These are phyloP conservation scores for Helogale parvula DNA, from an alignment of 2,113 vertebrate genomes.

Conservation along the genomic window DNA sequence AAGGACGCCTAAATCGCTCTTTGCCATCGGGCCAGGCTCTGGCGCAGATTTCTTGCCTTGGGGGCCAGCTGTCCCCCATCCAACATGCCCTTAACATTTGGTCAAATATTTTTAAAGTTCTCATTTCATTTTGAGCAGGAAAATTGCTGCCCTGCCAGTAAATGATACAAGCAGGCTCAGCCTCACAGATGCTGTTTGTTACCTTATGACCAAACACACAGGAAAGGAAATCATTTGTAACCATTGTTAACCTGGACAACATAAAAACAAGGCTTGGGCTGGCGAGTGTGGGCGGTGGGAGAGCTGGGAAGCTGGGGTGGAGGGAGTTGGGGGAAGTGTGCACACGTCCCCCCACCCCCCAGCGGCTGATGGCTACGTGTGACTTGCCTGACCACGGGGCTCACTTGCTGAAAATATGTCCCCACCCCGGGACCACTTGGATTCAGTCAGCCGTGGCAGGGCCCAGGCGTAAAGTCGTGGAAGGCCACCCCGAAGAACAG, in stretches of 20 bases:
- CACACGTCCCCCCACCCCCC: not conserved
- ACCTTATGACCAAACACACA: too few relatives aligned
- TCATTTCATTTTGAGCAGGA: not conserved
- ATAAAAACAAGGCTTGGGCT: fast-evolving
- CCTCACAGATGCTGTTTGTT: not conserved
- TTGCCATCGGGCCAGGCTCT: not conserved
- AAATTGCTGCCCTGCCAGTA: not conserved
- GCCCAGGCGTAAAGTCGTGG: not conserved
- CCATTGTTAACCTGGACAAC: not conserved
- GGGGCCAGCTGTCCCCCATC: not conserved
- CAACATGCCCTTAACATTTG: not conserved
- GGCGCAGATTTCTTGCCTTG: not conserved
- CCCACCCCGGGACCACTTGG: not conserved
- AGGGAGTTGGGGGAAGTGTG: too few relatives aligned
- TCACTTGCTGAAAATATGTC: not conserved
- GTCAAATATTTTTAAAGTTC: not conserved
- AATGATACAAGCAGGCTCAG: not conserved
- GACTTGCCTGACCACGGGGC: not conserved
- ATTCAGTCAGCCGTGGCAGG: not conserved
- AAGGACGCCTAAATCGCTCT: not conserved
- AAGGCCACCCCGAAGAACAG: not conserved
- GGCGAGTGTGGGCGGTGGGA: fast-evolving
- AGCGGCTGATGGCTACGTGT: not conserved
- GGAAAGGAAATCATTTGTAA: not conserved
- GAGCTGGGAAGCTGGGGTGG: not conserved